A percentile compares a stretch with the other conserved stretches of the same genome.
Evolutionary conservation across 1,140 invertebrate genomes (phyloP).

Genomic region (Drosophila insularis): DNA sequence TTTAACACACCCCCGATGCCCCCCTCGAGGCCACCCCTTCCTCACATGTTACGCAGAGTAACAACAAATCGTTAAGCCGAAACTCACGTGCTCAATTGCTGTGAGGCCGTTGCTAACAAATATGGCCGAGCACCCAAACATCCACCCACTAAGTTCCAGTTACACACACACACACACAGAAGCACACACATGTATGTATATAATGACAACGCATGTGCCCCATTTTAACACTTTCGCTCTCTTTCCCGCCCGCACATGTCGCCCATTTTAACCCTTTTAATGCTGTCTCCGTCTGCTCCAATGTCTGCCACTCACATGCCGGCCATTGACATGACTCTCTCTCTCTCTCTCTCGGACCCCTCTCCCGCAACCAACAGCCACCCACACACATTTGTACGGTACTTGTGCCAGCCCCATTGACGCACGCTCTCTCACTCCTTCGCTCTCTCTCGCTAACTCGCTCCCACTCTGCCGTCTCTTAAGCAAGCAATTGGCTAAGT

Average conservation of each 20-base stretch:
- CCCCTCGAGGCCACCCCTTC: neutral
- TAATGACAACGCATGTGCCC: constrained; percentile 71
- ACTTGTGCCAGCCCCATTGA: neutral
- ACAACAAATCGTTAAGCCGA: constrained; percentile 17
- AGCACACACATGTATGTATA: constrained; percentile 13
- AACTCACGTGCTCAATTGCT: constrained; percentile 51
- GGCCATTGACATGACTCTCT: constrained; percentile 66
- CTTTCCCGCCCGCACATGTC: constrained; percentile 67
- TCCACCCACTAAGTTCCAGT: constrained; percentile 12
- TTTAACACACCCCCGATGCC: neutral
- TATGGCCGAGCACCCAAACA: constrained; percentile 63
- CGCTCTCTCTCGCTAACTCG: constrained; percentile 13
- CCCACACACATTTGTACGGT: neutral
- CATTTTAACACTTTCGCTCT: constrained; percentile 81
- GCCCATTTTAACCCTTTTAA: constrained; percentile 78
- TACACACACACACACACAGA: constrained; percentile 11
- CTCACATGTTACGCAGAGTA: neutral
- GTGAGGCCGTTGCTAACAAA: constrained; percentile 49
- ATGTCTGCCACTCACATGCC: constrained; percentile 54
- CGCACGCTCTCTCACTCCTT: neutral
- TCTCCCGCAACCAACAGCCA: neutral
- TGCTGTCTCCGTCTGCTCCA: constrained; percentile 76
- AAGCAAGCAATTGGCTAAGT: constrained; percentile 33
- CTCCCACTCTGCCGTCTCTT: constrained; percentile 38
- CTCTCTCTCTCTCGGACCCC: neutral